phyloP scores from a whole-genome alignment of 2,113 vertebrate species.

The Gymnorhina tibicen region DNA sequence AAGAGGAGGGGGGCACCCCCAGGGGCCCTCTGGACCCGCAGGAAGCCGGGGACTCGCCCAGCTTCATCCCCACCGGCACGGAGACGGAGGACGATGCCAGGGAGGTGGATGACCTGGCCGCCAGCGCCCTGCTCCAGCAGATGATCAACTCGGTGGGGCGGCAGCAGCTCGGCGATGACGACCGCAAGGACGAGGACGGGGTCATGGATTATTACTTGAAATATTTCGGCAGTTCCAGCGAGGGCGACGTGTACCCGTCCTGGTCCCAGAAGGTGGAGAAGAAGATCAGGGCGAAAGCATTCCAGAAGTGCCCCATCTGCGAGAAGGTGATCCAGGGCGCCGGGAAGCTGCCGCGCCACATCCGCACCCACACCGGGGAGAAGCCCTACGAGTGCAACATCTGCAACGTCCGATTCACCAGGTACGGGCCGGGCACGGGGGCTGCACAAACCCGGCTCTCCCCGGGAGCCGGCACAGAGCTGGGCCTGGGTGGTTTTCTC shows the following conservation, averaged over 20 bases:
- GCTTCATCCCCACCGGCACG: conserved; percentile 45
- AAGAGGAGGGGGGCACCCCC: conserved; percentile 72
- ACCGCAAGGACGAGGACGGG: conserved; percentile 84
- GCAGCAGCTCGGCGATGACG: conserved; percentile 77
- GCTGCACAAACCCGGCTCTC: background rate
- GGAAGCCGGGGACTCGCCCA: conserved; percentile 66
- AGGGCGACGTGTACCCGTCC: conserved; percentile 75
- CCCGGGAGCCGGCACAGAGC: background rate
- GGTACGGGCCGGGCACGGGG: conserved; percentile 66
- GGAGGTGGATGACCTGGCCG: conserved; percentile 76
- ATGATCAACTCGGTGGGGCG: conserved; percentile 92
- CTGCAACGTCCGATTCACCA: conserved; percentile 87
- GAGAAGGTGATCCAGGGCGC: conserved; percentile 96
- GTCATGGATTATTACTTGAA: conserved; percentile 99
- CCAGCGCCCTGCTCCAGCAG: conserved; percentile 91
- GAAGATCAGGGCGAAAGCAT: conserved; percentile 99
- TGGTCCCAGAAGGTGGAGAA: conserved; percentile 86
- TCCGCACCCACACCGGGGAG: conserved; percentile 98
- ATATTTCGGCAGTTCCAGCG: conserved; percentile 90
- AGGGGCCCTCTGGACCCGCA: conserved; percentile 66
- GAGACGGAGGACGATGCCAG: conserved; percentile 72
- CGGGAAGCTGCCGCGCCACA: conserved; percentile 95
- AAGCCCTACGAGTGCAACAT: conserved; percentile 98
- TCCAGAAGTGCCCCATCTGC: conserved; percentile 99
- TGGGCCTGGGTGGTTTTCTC: background rate